Percentiles rank a stretch among this genome's conserved stretches.
These are phyloP conservation scores for Myotis myotis DNA, from an alignment of 2,797 vertebrate species.

Conservation along the genomic window DNA sequence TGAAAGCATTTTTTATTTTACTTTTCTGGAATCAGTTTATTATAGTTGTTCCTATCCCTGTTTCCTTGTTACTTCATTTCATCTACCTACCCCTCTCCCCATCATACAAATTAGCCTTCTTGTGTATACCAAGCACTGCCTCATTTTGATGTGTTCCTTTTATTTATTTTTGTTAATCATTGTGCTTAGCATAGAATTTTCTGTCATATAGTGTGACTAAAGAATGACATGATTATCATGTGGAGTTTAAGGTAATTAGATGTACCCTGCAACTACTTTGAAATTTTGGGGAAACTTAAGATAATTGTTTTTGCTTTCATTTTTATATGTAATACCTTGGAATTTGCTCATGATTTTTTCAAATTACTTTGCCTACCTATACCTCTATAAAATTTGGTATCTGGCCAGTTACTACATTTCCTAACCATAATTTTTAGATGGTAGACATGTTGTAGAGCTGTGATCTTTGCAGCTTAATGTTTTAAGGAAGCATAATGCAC, in stretches of 20 bases:
- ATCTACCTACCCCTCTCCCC: neutral
- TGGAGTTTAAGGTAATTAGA: conserved; percentile 39
- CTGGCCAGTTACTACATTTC: conserved; percentile 44
- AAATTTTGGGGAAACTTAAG: conserved; percentile 50
- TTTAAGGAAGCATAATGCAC: neutral
- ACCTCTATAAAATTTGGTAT: conserved; percentile 6
- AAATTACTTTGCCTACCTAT: neutral
- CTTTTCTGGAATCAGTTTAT: conserved; percentile 23
- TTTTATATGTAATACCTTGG: conserved; percentile 44
- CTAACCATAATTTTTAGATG: neutral
- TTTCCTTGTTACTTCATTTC: conserved; percentile 26
- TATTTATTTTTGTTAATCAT: conserved; percentile 43
- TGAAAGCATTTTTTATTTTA: conserved; percentile 41
- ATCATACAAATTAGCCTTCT: conserved; percentile 15
- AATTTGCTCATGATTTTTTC: conserved; percentile 57
- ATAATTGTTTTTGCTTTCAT: conserved; percentile 48
- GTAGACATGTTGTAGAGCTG: neutral
- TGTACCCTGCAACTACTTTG: neutral
- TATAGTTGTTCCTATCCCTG: neutral
- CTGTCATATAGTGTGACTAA: conserved; percentile 33
- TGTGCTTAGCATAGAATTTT: conserved; percentile 51
- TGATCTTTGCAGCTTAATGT: conserved; percentile 23
- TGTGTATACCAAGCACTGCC: conserved; percentile 18
- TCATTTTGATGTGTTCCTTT: conserved; percentile 51
- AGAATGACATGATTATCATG: conserved; percentile 23